Evolutionary conservation across 2,888 invertebrate genomes (phyloP), one percentile per base, ranked within the genome.

Genomic region (Enchytraeus crypticus): DNA sequence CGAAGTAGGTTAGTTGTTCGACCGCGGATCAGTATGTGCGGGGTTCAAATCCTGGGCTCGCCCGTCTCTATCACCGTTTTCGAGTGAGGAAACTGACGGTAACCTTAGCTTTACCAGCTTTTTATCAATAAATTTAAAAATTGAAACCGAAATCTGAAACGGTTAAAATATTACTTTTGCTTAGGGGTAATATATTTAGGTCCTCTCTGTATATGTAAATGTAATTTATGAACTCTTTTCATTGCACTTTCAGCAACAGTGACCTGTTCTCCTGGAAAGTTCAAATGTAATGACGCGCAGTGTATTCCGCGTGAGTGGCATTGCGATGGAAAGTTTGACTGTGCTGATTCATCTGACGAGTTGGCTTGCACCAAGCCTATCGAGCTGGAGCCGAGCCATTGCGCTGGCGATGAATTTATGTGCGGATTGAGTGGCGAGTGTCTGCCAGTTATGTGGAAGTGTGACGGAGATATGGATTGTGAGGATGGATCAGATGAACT

Each of bases 401-500:
- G 34, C 43, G 27, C 27, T 38, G 38, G 34, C 33, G 34, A 34
- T 8, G 55, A 54, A 27, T 54, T 38, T 18, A 23, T 23, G 23
- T 54, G 55, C 27, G 5, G 23, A 18, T 34, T n/a, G 33, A 54
- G 55, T 32, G 18, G 23, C 5, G 55, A 54, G 26, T 54, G 55
- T 38, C 32, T 54, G 14, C 55, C 32, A n/a, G 4, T 21, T 14
- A 34, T 38, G 14, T 54, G 55, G 55, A 26, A 33, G 18, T 54
- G 55, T 21, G 55, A 54, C 38, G 27, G 23, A 21, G 51, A 57
- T 21, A 32, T 14, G 2, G 61, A 61, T n/a, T 61, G 61, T 32
- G 51, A 27, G 4, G 61, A 61, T 23, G 34, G 34, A 14, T 27
- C 61, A 11, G 61, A 61, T 34, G 61, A 61, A 49, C 2, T 27